These are phyloP conservation scores for Siniperca chuatsi DNA, from an alignment of 2,113 vertebrate species.

Conservation along the genomic window DNA sequence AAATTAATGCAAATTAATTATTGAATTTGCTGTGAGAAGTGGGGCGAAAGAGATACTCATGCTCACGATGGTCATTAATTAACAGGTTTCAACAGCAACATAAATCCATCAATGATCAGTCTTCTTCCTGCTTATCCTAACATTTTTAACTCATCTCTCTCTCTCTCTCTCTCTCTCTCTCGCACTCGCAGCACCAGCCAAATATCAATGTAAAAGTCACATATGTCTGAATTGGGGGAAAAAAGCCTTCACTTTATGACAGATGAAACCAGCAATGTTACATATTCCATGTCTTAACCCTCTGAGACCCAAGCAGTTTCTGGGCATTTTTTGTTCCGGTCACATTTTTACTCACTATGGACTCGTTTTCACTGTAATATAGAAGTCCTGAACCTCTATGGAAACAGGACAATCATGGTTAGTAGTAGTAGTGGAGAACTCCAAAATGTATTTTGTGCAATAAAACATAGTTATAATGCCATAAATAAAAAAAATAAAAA, in stretches of 20 bases:
- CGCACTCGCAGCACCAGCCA: not conserved
- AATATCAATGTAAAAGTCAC: not conserved
- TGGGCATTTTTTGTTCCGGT: too few relatives aligned
- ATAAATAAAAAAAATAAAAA: too few relatives aligned
- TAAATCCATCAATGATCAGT: not conserved
- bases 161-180: not conserved
- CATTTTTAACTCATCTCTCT: not conserved
- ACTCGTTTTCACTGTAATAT: too few relatives aligned
- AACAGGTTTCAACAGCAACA: not conserved
- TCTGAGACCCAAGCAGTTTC: too few relatives aligned
- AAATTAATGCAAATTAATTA: not conserved
- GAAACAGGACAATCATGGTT: too few relatives aligned
- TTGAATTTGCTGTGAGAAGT: not conserved
- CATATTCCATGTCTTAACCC: not conserved
- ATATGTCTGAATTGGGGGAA: not conserved
- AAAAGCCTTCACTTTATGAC: not conserved
- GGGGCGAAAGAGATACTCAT: not conserved
- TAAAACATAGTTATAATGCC: too few relatives aligned
- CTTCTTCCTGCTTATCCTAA: too few relatives aligned
- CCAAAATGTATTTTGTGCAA: too few relatives aligned
- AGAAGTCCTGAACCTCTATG: too few relatives aligned
- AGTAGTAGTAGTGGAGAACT: too few relatives aligned
- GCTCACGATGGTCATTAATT: not conserved
- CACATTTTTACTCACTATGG: too few relatives aligned
- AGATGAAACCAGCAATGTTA: not conserved